phyloP scores from a whole-genome alignment of 2,888 invertebrate species.

The Pediacus dermestoides region DNA sequence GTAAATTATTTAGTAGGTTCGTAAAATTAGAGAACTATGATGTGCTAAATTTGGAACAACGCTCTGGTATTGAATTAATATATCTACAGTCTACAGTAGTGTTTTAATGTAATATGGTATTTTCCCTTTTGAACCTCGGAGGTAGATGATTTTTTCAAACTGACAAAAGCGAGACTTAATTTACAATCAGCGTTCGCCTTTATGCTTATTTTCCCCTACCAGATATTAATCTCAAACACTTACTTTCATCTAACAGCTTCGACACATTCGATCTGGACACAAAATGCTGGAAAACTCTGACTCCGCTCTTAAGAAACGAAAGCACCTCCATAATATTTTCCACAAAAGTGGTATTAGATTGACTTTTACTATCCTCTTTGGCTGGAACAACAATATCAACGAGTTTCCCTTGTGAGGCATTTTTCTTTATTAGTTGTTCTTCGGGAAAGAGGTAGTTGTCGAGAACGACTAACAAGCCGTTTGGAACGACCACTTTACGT shows the following conservation, averaged over 20 bases:
- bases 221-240: constrained; percentile 30
- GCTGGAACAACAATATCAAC: constrained; percentile 14
- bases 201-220: no score
- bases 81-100: no score
- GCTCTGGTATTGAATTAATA: no score
- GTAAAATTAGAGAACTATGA: no score
- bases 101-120: no score
- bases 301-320: constrained; percentile 60
- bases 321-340: constrained; percentile 55
- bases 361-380: constrained; percentile 23
- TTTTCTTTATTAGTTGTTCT: constrained; percentile 25
- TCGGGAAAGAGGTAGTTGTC: constrained; percentile 51
- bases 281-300: constrained; percentile 62
- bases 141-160: no score
- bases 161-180: no score
- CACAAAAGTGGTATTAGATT: constrained; percentile 46
- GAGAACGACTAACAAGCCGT: constrained; percentile 49
- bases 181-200: no score
- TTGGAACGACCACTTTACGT: constrained; percentile 47
- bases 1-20: no score
- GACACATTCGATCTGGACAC: constrained; percentile 60
- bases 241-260: constrained; percentile 54
- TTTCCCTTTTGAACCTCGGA: no score
- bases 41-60: no score
- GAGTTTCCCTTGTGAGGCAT: constrained; percentile 29